Evolutionary conservation across 2,888 invertebrate species (phyloP).

Genomic region (Drosophila peninsularis): DNA sequence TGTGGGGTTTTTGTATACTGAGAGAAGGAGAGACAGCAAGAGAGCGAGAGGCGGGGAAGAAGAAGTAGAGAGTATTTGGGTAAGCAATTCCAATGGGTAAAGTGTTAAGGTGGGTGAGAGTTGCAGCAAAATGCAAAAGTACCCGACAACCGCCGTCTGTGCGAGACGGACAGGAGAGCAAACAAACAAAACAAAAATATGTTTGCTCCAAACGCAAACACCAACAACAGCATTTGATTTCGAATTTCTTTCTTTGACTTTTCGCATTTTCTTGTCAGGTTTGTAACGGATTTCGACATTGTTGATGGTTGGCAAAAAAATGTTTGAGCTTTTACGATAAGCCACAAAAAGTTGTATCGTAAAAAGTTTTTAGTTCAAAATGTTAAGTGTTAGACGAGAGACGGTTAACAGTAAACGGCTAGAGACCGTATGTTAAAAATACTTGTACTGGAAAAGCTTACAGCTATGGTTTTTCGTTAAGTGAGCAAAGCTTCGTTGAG

Average conservation of each 20-base stretch:
- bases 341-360: conserved; percentile 54
- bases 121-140: conserved; percentile 67
- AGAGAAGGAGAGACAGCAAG: conserved; percentile 4
- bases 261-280: background rate
- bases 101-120: conserved; percentile 38
- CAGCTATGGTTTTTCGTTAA: conserved; percentile 27
- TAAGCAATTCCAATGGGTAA: conserved; percentile 57
- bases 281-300: conserved; percentile 23
- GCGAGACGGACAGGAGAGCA: background rate
- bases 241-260: conserved; percentile 11
- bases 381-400: conserved; percentile 36
- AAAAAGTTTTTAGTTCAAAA: conserved; percentile 24
- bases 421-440: conserved; percentile 49
- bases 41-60: conserved; percentile 5
- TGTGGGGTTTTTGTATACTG: conserved; percentile 33
- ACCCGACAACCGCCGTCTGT: conserved; percentile 21
- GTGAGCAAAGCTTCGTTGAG: conserved; percentile 31
- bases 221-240: conserved; percentile 45
- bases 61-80: conserved; percentile 43
- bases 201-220: conserved; percentile 49
- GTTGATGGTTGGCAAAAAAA: conserved; percentile 56
- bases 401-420: conserved; percentile 38
- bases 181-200: conserved; percentile 30
- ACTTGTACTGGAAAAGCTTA: conserved; percentile 35
- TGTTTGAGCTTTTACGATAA: conserved; percentile 67